phyloP scores from a whole-genome alignment of 2,888 invertebrate species.

The Julus scandinavius region DNA sequence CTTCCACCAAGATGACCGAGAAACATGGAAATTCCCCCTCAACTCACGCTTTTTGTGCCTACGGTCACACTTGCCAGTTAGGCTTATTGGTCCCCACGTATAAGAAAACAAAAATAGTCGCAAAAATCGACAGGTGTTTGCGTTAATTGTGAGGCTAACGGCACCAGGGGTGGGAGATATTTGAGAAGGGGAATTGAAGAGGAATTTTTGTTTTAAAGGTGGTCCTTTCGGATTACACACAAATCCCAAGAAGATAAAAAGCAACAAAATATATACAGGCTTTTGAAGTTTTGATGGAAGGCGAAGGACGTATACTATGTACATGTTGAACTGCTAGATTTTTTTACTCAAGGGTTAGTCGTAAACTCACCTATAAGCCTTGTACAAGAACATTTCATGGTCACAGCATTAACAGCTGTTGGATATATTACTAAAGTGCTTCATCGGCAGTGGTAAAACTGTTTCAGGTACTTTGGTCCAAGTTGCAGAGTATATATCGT shows the following conservation, averaged over 20 bases:
- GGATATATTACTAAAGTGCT: not conserved
- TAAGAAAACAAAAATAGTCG: not conserved
- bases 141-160: not conserved
- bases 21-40: not conserved
- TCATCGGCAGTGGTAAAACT: not conserved
- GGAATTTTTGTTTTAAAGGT: not conserved
- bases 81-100: not conserved
- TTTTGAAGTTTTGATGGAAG: not conserved
- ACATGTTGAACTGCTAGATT: not conserved
- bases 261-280: not conserved
- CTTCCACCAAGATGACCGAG: not conserved
- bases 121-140: slow-evolving; percentile 37
- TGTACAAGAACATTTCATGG: not conserved
- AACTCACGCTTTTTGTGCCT: no score
- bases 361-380: not conserved
- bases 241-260: not conserved
- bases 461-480: not conserved
- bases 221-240: not conserved
- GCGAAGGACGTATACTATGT: not conserved
- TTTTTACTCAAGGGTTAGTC: not conserved
- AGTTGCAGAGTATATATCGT: not conserved
- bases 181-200: not conserved
- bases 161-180: not conserved
- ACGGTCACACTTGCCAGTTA: no score
- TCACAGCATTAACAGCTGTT: not conserved